A percentile compares a stretch with the other conserved stretches of the same genome.
These are phyloP conservation scores for Scaptomyza graminum DNA, from an alignment of 1,140 invertebrate species.

Conservation along the genomic window DNA sequence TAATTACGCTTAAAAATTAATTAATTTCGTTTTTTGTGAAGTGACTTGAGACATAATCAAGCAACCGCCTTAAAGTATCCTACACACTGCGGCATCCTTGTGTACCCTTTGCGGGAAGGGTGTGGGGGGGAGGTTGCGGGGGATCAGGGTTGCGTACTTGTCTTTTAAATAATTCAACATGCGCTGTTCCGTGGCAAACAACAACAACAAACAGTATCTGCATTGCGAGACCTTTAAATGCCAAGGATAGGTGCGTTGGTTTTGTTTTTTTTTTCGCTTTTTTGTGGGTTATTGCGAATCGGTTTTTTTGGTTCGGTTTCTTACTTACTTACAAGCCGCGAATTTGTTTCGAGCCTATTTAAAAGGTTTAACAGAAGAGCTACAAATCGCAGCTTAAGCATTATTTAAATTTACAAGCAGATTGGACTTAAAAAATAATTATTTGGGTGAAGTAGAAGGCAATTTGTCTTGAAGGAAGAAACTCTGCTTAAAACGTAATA, in stretches of 20 bases:
- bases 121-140: background rate
- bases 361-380: background rate
- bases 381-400: background rate
- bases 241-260: slow-evolving; percentile 63
- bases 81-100: slow-evolving; percentile 42
- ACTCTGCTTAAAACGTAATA: too few relatives aligned
- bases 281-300: slow-evolving; percentile 37
- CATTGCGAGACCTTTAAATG: slow-evolving; percentile 62
- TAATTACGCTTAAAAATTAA: slow-evolving; percentile 82
- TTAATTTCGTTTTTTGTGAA: slow-evolving; percentile 79
- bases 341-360: background rate
- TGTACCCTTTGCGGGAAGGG: too few relatives aligned
- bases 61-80: slow-evolving; percentile 72
- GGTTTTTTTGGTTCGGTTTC: background rate
- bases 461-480: too few relatives aligned
- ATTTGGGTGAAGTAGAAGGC: background rate
- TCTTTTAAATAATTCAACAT: slow-evolving; percentile 78
- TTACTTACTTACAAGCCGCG: too few relatives aligned
- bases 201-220: slow-evolving; percentile 11
- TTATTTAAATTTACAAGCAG: background rate
- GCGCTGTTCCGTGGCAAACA: slow-evolving; percentile 56
- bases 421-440: background rate
- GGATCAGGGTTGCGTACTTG: slow-evolving; percentile 59
- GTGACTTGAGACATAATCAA: slow-evolving; percentile 80
- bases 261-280: slow-evolving; percentile 17